phyloP scores from a whole-genome alignment of 2,888 invertebrate genomes.

The Tipula confusa region DNA sequence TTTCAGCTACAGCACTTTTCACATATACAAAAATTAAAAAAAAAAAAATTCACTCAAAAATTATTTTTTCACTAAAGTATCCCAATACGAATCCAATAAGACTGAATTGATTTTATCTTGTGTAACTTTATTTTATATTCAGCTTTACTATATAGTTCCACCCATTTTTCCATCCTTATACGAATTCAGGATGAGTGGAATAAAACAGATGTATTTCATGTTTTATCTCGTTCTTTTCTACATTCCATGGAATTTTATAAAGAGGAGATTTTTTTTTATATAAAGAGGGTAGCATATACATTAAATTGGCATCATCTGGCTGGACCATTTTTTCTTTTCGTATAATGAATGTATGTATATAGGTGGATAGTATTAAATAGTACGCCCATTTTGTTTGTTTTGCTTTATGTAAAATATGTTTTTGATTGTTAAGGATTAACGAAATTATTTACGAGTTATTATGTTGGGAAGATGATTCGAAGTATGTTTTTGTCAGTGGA shows the following conservation, averaged over 20 bases:
- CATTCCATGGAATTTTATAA: not conserved
- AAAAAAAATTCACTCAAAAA: not conserved
- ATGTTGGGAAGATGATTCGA: not conserved
- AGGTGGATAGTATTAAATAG: not conserved
- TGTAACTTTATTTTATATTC: not conserved
- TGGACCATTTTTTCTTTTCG: not conserved
- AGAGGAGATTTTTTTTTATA: too few species aligned
- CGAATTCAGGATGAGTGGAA: not conserved
- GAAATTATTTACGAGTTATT: not conserved
- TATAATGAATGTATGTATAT: not conserved
- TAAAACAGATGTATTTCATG: not conserved
- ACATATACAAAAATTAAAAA: too few species aligned
- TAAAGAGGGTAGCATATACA: not conserved
- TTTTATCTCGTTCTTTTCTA: not conserved
- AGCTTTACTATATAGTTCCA: not conserved
- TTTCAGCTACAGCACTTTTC: not conserved
- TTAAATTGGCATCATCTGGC: not conserved
- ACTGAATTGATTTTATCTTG: conserved; percentile 3
- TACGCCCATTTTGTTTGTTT: not conserved
- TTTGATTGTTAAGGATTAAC: not conserved
- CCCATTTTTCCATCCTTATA: not conserved
- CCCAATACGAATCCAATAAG: conserved; percentile 9
- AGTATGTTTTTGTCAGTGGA: too few species aligned
- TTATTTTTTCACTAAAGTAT: not conserved
- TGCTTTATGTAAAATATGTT: not conserved